Conservation (phyloP, 2,113 vertebrate genomes). For the Otis tarda region DNA sequence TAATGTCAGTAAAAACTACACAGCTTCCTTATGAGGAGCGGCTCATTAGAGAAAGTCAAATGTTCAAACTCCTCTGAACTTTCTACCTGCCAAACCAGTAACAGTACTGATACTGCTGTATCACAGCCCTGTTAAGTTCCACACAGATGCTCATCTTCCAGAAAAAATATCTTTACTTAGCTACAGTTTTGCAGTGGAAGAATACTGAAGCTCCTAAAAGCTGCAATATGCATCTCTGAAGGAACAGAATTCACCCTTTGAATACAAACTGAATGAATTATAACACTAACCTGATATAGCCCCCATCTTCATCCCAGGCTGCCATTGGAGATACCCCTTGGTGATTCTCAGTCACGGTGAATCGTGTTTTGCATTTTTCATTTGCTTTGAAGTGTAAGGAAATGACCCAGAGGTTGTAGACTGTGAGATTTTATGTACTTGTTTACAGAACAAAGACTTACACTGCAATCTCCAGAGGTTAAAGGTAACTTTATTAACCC, state of each 20-base stretch:
- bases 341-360: not conserved
- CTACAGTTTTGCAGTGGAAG: not conserved
- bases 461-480: not conserved
- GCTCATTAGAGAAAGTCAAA: not conserved
- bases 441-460: conserved; percentile 22
- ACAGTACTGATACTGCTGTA: not conserved
- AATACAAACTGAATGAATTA: not conserved
- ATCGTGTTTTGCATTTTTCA: not conserved
- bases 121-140: not conserved
- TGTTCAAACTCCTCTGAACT: not conserved
- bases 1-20: not conserved
- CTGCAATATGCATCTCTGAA: not conserved
- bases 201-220: not conserved
- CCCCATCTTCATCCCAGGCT: not conserved
- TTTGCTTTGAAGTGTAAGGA: not conserved
- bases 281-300: not conserved
- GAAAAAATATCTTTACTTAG: not conserved
- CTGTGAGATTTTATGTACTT: not conserved
- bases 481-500: conserved; percentile 41
- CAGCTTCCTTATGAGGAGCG: not conserved
- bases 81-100: not conserved
- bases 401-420: not conserved
- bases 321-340: not conserved
- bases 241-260: not conserved
- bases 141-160: not conserved